Evolutionary conservation across 2,797 vertebrate genomes (phyloP).

Genomic region (Acipenser ruthenus): DNA sequence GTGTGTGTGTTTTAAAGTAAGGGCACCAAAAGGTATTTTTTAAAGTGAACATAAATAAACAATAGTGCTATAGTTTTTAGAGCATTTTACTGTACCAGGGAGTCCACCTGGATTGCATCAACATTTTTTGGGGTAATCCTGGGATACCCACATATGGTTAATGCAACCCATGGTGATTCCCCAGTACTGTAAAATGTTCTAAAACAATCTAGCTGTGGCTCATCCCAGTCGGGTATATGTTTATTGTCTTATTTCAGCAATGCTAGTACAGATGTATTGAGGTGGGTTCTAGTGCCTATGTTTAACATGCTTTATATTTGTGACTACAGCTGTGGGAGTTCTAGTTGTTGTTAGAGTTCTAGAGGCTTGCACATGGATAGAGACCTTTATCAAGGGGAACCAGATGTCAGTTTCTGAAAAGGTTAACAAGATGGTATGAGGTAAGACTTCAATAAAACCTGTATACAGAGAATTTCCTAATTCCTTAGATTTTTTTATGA

Average conservation of each 20-base stretch:
- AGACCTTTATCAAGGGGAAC: background rate
- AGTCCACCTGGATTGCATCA: too few species aligned
- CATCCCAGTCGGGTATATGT: too few species aligned
- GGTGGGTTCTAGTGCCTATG: background rate
- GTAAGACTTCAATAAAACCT: background rate
- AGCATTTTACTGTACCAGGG: too few species aligned
- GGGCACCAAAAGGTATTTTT: background rate
- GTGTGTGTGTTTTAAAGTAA: conserved; percentile 13
- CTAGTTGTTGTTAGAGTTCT: too few species aligned
- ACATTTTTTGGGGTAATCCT: too few species aligned
- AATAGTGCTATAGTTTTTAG: too few species aligned
- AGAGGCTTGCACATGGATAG: background rate
- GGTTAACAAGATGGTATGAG: background rate
- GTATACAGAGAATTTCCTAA: background rate
- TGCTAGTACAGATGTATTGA: too few species aligned
- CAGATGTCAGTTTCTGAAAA: background rate
- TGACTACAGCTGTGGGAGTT: background rate
- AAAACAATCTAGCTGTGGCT: too few species aligned
- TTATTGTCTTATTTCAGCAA: too few species aligned
- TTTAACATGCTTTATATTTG: background rate
- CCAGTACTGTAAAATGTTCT: too few species aligned
- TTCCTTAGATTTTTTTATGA: background rate
- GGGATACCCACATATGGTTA: too few species aligned
- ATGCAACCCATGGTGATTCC: too few species aligned
- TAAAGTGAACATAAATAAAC: background rate